A percentile compares a stretch with the other conserved stretches of the same genome.
Evolutionary conservation across 2,888 invertebrate genomes (phyloP).

Genomic region (Metalampra italica): DNA sequence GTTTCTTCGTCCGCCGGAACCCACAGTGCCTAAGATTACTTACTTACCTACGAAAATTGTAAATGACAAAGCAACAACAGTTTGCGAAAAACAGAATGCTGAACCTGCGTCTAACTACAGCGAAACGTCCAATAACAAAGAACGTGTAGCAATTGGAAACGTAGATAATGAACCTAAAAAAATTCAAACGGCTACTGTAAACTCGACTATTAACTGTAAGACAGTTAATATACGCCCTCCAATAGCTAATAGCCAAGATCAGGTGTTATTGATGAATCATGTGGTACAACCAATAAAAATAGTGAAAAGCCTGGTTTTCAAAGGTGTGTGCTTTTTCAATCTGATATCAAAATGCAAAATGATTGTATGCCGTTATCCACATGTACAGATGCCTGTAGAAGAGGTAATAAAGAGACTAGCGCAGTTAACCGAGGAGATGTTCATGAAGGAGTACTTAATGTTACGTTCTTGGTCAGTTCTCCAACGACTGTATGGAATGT

Average conservation of each 20-base stretch:
- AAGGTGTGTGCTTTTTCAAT: constrained; percentile 44
- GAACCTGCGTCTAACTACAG: constrained; percentile 49
- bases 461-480: constrained; percentile 26
- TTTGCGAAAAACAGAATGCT: constrained; percentile 53
- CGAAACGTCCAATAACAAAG: constrained; percentile 17
- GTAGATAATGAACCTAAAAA: not conserved
- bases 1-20: constrained; percentile 4
- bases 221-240: no score
- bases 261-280: no score
- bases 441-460: constrained; percentile 47
- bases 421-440: constrained; percentile 24
- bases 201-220: no score
- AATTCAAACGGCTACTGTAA: no score
- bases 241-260: no score
- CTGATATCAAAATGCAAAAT: constrained; percentile 37
- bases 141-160: not conserved
- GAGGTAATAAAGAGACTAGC: constrained; percentile 22
- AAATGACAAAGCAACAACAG: constrained; percentile 11
- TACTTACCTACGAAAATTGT: constrained; percentile 37
- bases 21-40: constrained; percentile 13
- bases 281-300: constrained; percentile 6
- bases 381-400: constrained; percentile 18
- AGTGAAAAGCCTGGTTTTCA: constrained; percentile 31
- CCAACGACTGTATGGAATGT: constrained; percentile 32
- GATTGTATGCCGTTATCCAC: constrained; percentile 34